phyloP scores from a whole-genome alignment of 1,140 invertebrate genomes.

The Hyposmocoma kahamanoa region DNA sequence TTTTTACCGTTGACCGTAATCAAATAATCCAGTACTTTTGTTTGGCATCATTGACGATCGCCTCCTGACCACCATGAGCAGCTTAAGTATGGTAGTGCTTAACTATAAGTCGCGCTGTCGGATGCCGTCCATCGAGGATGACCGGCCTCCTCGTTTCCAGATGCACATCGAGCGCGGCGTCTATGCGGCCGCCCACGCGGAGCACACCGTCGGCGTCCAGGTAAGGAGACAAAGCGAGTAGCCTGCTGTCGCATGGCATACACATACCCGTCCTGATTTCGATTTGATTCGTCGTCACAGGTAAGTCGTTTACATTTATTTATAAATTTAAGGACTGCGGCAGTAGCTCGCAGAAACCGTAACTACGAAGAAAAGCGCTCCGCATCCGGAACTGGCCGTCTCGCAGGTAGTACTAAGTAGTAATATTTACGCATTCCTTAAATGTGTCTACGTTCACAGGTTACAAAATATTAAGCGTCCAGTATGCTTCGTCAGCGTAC shows the following conservation, averaged over 20 bases:
- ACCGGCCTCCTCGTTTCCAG: conserved; percentile 6
- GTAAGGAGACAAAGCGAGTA: conserved; percentile 6
- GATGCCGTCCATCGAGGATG: conserved; percentile 6
- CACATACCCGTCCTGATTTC: neutral
- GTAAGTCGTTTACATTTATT: neutral
- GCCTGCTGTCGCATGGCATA: neutral
- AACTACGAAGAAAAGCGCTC: conserved; percentile 12
- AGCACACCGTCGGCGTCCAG: conserved; percentile 4
- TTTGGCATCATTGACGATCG: neutral
- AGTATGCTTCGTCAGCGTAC: neutral
- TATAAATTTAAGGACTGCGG: conserved; percentile 3
- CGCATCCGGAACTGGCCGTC: conserved; percentile 7
- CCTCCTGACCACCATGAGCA: conserved; percentile 2
- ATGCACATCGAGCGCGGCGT: neutral
- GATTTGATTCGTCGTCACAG: neutral
- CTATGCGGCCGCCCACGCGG: conserved; percentile 7
- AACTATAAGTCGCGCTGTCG: neutral
- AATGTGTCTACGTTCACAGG: neutral
- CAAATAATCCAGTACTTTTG: conserved; percentile 3
- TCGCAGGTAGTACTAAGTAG: neutral
- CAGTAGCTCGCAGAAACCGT: conserved; percentile 5
- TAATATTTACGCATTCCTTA: neutral
- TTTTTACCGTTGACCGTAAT: neutral
- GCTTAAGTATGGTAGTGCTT: neutral
- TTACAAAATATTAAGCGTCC: conserved; percentile 8